These are phyloP conservation scores for Urechis unicinctus DNA, from an alignment of 2,888 invertebrate species.

Conservation along the genomic window DNA sequence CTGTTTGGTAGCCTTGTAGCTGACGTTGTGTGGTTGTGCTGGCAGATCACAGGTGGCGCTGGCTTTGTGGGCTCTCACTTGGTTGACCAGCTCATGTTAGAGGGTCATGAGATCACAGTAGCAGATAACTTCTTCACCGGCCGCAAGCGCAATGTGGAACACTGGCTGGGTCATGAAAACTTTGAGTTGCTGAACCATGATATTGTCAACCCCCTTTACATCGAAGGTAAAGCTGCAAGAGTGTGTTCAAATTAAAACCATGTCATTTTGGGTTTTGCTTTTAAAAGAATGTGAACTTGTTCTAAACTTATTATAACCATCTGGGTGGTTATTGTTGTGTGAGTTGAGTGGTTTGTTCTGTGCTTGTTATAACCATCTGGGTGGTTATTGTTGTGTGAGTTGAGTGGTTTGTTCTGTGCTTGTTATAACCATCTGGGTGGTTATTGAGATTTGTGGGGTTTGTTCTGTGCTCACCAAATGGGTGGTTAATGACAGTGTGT, in stretches of 20 bases:
- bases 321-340: too few species aligned
- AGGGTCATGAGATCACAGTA: constrained; percentile 92
- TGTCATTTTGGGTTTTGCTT: too few species aligned
- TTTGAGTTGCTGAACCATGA: constrained; percentile 99
- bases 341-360: too few species aligned
- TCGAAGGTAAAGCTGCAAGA: constrained; percentile 81
- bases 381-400: too few species aligned
- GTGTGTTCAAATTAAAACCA: too few species aligned
- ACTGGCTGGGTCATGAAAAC: constrained; percentile 98
- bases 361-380: too few species aligned
- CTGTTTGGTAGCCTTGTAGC: not conserved
- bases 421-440: too few species aligned
- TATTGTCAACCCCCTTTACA: constrained; percentile 92
- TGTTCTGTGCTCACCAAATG: too few species aligned
- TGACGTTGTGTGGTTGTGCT: not conserved
- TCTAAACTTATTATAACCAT: too few species aligned
- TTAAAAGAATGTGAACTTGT: too few species aligned
- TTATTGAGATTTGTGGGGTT: too few species aligned
- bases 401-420: too few species aligned
- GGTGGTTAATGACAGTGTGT: not conserved
- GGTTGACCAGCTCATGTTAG: constrained; percentile 88
- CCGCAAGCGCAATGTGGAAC: constrained; percentile 91
- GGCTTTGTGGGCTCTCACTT: constrained; percentile 99
- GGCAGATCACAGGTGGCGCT: constrained; percentile 85
- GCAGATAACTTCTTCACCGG: constrained; percentile 97